Evolutionary conservation across 2,888 invertebrate species (phyloP).

Genomic region (Parnassius glacialis): DNA sequence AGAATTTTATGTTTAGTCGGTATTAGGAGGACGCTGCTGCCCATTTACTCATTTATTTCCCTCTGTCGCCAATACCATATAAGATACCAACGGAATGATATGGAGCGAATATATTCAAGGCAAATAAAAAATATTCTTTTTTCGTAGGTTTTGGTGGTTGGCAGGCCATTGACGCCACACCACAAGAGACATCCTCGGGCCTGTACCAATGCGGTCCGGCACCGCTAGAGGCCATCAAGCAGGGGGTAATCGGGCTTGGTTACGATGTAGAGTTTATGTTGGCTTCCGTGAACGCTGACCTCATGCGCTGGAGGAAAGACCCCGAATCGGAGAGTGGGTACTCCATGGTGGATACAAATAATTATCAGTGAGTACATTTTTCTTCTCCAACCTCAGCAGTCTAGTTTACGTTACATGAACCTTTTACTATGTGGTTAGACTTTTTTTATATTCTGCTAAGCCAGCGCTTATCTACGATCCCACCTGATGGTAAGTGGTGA

Average conservation of each 20-base stretch:
- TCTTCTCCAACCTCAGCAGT: no score
- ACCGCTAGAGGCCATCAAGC: conserved; percentile 87
- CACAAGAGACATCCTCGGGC: conserved; percentile 88
- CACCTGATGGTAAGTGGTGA: no score
- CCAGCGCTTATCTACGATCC: no score
- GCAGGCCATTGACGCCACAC: conserved; percentile 94
- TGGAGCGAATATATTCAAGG: no score
- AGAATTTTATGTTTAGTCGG: no score
- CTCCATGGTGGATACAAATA: conserved; percentile 85
- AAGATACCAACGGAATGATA: no score
- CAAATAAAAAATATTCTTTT: neutral
- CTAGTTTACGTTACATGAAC: no score
- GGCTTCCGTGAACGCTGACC: conserved; percentile 91
- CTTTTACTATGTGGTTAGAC: no score
- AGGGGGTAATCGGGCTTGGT: conserved; percentile 87
- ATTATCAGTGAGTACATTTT: conserved; percentile 83
- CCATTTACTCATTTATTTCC: no score
- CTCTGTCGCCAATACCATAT: no score
- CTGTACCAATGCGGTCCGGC: conserved; percentile 90
- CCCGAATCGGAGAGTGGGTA: conserved; percentile 83
- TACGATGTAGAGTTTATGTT: conserved; percentile 90
- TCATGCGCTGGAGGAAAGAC: conserved; percentile 89
- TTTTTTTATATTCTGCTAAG: no score
- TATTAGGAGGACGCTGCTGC: no score
- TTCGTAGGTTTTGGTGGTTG: conserved; percentile 89